Conservation (phyloP, 2,797 vertebrate species). For the Spea hammondii region DNA sequence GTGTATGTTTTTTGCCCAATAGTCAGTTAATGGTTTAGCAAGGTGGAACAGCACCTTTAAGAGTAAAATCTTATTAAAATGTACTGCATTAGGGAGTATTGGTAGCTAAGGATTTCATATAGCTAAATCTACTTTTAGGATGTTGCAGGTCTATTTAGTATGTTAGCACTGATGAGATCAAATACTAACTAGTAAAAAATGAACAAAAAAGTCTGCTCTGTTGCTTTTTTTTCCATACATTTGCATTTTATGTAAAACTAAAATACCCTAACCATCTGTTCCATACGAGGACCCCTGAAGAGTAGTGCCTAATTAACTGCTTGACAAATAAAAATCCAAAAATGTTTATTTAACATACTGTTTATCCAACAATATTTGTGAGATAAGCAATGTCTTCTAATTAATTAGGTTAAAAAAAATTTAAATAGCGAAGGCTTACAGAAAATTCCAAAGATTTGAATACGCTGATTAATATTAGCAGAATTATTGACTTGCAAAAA, state of each 20-base stretch:
- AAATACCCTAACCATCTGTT: constrained; percentile 48
- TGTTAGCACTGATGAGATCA: constrained; percentile 41
- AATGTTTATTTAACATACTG: constrained; percentile 36
- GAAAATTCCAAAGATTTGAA: constrained; percentile 37
- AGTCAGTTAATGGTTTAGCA: too few relatives aligned
- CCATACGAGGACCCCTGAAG: constrained; percentile 24
- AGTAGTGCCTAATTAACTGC: constrained; percentile 28
- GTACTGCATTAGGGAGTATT: constrained; percentile 5
- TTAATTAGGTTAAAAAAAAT: constrained; percentile 52
- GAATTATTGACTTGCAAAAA: constrained; percentile 21
- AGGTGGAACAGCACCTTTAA: background rate
- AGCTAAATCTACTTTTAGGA: constrained; percentile 31
- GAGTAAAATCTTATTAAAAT: constrained; percentile 14
- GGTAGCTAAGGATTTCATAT: constrained; percentile 9
- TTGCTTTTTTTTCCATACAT: constrained; percentile 20
- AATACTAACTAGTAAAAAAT: constrained; percentile 14
- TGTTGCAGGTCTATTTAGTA: constrained; percentile 32
- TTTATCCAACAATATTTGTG: constrained; percentile 30
- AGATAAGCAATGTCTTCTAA: constrained; percentile 22
- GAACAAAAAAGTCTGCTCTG: constrained; percentile 24
- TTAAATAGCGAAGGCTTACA: background rate
- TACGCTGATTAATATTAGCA: constrained; percentile 36
- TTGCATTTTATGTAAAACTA: constrained; percentile 39
- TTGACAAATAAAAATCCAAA: background rate
- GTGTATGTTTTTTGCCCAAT: too few relatives aligned